Base-by-base conservation (phyloP, 1,140 invertebrate species). In the Chrysoperla carnea region DNA sequence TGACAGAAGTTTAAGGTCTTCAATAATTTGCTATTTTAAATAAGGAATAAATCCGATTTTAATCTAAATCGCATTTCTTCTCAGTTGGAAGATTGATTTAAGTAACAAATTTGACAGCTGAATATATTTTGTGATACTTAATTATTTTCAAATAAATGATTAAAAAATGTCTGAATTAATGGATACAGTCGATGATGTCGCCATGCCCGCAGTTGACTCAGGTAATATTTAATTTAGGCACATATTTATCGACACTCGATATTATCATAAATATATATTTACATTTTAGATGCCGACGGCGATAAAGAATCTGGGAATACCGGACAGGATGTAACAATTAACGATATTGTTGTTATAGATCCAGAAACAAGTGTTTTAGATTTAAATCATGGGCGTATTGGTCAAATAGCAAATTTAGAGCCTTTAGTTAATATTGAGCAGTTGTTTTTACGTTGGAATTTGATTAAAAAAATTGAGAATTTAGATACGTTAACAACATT, bases 381-480 rank as follows among this genome's bases (percentile, higher is more conserved):
- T 61, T 70, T 95, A 37, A 93, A 91, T 65, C 90, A 96, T 63
- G 76, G 78, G 13, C 72, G 82, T 50, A 76, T 93, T 46, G 74
- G 70, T 8, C 84, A 83, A 59, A 69, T 92, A 48, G 79, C 87
- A 51, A 84, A 89, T 57, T 67, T 92, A 12, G 83, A 88, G 52
- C 72, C 72, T 3, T 55, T 91, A 9, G 71, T 59, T 13, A 69
- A 75, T 47, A 70, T 90, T 29, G 76, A 93, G 65, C 78, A 73
- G 51, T 61, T 93, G 29, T 91, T 80, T 56, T 68, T 96, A 15
- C 74, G 91, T 37, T 94, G 93, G 83, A 98, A 98, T 66, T 66
- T 93, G 1, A 89, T 97, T 8, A 94, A 85, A 51, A 89, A 86
- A 55, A 95, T 98, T 55, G 87, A 93, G 59, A 90, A 91, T 61